phyloP scores from a whole-genome alignment of 2,113 vertebrate genomes.

The Leptodactylus fuscus region DNA sequence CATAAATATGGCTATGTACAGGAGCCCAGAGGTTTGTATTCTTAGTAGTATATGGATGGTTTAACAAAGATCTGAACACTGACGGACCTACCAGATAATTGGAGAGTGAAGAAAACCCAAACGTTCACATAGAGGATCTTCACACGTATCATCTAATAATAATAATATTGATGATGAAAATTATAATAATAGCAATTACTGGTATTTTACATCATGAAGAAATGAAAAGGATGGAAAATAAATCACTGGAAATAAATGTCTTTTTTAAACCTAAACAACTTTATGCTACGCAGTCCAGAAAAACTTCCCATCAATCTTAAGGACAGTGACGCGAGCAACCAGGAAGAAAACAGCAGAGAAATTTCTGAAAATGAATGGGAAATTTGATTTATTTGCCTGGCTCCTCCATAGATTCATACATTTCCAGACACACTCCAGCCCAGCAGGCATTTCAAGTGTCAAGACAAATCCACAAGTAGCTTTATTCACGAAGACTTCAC shows the following conservation, averaged over 20 bases:
- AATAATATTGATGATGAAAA: neutral
- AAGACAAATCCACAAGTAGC: conserved; percentile 53
- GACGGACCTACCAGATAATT: too few relatives aligned
- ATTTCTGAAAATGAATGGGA: conserved; percentile 51
- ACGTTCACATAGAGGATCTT: neutral
- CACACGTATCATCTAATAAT: neutral
- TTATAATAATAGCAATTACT: neutral
- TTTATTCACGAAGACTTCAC: conserved; percentile 51
- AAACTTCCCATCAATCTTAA: conserved; percentile 57
- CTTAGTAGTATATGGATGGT: too few relatives aligned
- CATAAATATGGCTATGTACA: too few relatives aligned
- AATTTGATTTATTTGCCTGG: conserved; percentile 54
- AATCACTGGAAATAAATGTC: conserved; percentile 43
- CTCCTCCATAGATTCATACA: conserved; percentile 52
- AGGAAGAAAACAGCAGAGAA: conserved; percentile 55
- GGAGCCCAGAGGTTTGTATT: too few relatives aligned
- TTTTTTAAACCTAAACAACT: conserved; percentile 39
- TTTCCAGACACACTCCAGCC: conserved; percentile 49
- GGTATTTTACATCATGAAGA: neutral
- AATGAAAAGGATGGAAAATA: neutral
- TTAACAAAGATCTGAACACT: too few relatives aligned
- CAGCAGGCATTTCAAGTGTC: conserved; percentile 59
- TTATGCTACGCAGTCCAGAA: conserved; percentile 10
- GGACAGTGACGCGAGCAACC: conserved; percentile 40
- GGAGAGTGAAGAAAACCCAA: too few relatives aligned